Evolutionary conservation across 2,797 vertebrate species (phyloP).

Genomic region (Coracias cyanogaster): DNA sequence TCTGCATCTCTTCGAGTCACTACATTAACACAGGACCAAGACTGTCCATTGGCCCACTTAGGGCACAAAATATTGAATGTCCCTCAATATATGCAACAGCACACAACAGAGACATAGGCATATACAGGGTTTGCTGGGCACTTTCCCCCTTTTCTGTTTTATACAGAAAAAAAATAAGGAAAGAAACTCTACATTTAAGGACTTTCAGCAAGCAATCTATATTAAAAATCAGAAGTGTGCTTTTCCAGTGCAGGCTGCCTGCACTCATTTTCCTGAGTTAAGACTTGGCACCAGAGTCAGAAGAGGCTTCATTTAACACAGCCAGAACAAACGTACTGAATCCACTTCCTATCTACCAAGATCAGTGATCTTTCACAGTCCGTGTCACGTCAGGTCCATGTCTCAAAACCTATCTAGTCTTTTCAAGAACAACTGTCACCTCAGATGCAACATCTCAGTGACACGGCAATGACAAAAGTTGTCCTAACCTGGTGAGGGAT

Average conservation of each 20-base stretch:
- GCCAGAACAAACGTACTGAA: not conserved
- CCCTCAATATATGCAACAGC: not conserved
- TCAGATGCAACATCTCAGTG: not conserved
- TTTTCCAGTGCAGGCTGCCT: not conserved
- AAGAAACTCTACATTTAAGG: not conserved
- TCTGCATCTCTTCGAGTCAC: not conserved
- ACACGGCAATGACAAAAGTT: not conserved
- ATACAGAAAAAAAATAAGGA: not conserved
- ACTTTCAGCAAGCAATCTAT: not conserved
- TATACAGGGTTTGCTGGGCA: fast-evolving
- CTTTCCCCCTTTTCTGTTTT: not conserved
- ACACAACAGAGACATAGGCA: not conserved
- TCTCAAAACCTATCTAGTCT: not conserved
- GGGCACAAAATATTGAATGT: not conserved
- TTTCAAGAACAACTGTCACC: not conserved
- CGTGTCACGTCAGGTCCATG: not conserved
- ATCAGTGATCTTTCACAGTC: not conserved
- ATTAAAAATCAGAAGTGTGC: not conserved
- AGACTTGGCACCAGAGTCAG: not conserved
- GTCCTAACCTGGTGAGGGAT: conserved; percentile 93
- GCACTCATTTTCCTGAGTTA: not conserved
- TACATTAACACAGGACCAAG: not conserved
- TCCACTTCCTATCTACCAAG: not conserved
- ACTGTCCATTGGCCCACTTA: not conserved
- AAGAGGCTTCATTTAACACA: not conserved